Base-by-base conservation (phyloP, 2,888 invertebrate genomes). In the Ischnus inquisitorius region DNA sequence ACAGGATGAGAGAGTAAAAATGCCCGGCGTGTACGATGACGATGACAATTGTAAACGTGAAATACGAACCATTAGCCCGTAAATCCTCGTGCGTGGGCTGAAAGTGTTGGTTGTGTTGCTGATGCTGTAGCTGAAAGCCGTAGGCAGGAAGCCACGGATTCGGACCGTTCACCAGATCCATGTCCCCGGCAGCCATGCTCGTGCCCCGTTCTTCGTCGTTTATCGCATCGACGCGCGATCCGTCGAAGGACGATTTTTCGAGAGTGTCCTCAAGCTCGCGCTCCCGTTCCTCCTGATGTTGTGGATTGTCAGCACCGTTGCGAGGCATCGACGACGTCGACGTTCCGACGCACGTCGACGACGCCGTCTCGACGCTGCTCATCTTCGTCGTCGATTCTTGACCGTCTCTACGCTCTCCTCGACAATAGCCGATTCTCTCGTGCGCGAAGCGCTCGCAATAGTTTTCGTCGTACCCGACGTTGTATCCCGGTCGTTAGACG, bases 61-160 rank as follows among this genome's bases (percentile, higher is more conserved):
- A 64, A 76, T 86, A 92, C 92, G 88, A 90, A 93, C 93, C 93
- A 90, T 93, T 93, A 90, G 91, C 87, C 89, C 93, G 92, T 90
- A 91, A 86, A 91, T 93, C 93, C 90, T 93, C 93, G 84, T 93
- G 91, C 76, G 90, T 88, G 16, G 91, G 89, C 57, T 93, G 92
- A 79, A 91, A 92, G 87, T 91, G 95, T 94, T 95, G 94, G 96
- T 51, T 64, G 95, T 95, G 93, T 77, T 94, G 94, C 83, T 94
- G 93, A 92, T 96, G 96, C 93, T 95, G 95, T 90, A 95, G 95
- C 90, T 95, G 94, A 94, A 96, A 97, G 89, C 97, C 97, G 92
- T 97, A 97, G 90, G 97, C 97, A 89, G 97, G 97, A 94, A 96
- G 95, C 97, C 97, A 97, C 91, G 96, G 96, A 94, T 96, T 96